Evolutionary conservation across 2,113 vertebrate species (phyloP).

Genomic region (Ceyx cyanopectus): DNA sequence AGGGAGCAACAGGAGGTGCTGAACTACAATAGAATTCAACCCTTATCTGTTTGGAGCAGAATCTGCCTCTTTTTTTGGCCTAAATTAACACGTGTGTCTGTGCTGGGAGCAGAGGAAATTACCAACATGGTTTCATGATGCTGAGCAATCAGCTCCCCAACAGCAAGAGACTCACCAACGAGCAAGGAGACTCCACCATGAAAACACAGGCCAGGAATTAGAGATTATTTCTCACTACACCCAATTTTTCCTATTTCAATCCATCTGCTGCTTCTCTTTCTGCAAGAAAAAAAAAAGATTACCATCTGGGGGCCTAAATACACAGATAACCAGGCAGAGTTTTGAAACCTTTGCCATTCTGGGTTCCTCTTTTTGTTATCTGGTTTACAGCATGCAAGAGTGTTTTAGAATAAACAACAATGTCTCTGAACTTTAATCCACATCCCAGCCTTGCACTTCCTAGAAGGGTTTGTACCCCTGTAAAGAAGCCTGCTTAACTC

Average conservation of each 20-base stretch:
- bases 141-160: not conserved
- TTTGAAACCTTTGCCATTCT: not conserved
- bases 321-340: not conserved
- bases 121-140: not conserved
- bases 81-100: not conserved
- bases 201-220: not conserved
- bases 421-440: not conserved
- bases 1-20: not conserved
- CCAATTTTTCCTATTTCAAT: not conserved
- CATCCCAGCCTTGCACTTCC: not conserved
- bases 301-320: not conserved
- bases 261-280: not conserved
- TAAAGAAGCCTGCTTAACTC: not conserved
- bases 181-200: not conserved
- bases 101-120: not conserved
- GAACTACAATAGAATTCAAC: constrained; percentile 7
- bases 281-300: not conserved
- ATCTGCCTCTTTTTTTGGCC: not conserved
- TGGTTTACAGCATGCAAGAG: not conserved
- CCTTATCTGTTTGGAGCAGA: not conserved
- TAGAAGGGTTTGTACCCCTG: not conserved
- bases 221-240: not conserved
- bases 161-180: not conserved
- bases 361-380: constrained; percentile 25
- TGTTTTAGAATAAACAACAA: not conserved